Evolutionary conservation across 2,113 vertebrate genomes (phyloP).

Genomic region (Pseudopipra pipra): DNA sequence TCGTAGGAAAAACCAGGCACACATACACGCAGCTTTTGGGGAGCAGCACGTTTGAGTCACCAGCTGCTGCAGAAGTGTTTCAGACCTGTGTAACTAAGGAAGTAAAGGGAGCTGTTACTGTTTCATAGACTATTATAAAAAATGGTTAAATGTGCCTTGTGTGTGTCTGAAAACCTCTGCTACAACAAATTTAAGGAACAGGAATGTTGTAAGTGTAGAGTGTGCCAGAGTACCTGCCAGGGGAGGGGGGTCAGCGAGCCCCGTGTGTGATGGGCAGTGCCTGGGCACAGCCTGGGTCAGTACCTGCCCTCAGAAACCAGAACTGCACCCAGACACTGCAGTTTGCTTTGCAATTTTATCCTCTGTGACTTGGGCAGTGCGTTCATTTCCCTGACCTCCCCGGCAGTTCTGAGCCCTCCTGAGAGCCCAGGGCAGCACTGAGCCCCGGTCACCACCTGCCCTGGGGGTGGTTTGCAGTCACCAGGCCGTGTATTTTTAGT

Average conservation of each 20-base stretch:
- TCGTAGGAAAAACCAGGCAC: background rate
- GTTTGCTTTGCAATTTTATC: background rate
- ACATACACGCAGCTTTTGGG: fast-evolving
- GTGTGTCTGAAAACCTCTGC: background rate
- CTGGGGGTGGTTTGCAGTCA: background rate
- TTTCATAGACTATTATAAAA: background rate
- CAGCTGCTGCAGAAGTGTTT: background rate
- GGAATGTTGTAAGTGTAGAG: fast-evolving
- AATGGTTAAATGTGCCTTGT: background rate
- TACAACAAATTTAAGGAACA: background rate
- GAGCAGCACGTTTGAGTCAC: background rate
- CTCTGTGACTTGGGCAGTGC: fast-evolving
- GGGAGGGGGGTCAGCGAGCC: fast-evolving
- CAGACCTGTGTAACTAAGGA: background rate
- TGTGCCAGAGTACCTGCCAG: background rate
- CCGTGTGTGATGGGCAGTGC: fast-evolving
- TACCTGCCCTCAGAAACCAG: fast-evolving
- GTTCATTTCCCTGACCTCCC: background rate
- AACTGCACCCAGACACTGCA: background rate
- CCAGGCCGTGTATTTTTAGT: background rate
- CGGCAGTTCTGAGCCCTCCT: background rate
- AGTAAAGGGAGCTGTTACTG: background rate
- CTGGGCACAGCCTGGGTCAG: background rate
- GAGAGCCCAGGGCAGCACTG: fast-evolving
- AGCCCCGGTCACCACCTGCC: fast-evolving